Evolutionary conservation across 2,888 invertebrate species (phyloP), one percentile per base, ranked within the genome.

Genomic region (Heliconius cydno): DNA sequence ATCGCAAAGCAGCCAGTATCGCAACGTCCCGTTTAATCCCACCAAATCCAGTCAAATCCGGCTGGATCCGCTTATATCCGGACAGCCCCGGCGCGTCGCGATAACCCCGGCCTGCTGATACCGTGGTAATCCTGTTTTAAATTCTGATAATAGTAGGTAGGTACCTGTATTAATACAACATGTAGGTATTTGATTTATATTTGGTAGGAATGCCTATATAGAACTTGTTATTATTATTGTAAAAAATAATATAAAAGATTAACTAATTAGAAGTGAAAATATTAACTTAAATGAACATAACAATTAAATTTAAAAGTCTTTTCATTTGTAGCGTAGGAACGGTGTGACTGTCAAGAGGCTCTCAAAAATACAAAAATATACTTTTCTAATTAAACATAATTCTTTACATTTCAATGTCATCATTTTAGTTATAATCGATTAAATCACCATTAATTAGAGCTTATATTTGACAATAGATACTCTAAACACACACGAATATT

Each of bases 51-150:
- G 87, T 85, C 87, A 90, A 90, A 93, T 92, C 92, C 91, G 87
- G 87, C 85, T 87, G 88, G 89, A 88, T 86, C 87, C 87, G 85
- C 85, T 82, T 90, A 90, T 92, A 93, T 91, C 93, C 91, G 87
- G 86, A 77, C 82, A 86, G 86, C 86, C 85, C 86, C 88, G 88
- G 90, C 86, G 89, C 87, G 90, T 77, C 81, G 88, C 85, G 86
- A 75, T 75, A 75, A 75, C 81, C 91, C 86, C 88, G 87, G 88
- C 89, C 90, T 87, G 88, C 90, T 89, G 87, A 86, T 89, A 87
- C 89, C 89, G 92, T 91, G 93, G 89, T 95, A 95, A 95, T 93
- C 93, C 91, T 87, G 88, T 92, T 95, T 94, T 94, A 94, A 95
- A 94, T 93, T 92, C 91, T 92, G 92, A 92, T 93, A 92, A 92